Base-by-base conservation (phyloP, 2,888 invertebrate genomes). In the Drosophila multiciliata region DNA sequence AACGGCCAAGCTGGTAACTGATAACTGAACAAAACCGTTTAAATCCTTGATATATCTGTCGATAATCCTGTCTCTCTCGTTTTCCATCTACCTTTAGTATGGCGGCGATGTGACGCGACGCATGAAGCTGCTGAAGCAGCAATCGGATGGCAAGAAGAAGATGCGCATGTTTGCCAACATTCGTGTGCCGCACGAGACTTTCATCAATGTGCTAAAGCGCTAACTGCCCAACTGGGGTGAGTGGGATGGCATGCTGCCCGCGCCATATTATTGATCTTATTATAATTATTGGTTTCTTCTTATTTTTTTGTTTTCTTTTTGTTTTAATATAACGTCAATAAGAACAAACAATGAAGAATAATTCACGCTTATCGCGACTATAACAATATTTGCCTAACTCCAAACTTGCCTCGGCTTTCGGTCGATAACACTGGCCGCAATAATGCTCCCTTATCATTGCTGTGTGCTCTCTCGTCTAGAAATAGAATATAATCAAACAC, bases 131-230 rank as follows among this genome's bases (percentile, higher is more conserved):
- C 93, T 99, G 26, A 96, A 96, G 73, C 95, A 96, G 90, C 99
- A 99, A 94, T 95, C 97, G 0, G 98, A 98, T 87, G 99, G 99
- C 9, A 99, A 99, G 93, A 98, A 97, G 93, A 96, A 96, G 92
- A 97, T 99, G 97, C 95, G 97, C 89, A 96, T 96, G 94, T 95
- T 99, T 70, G 99, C 98, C 55, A 98, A 98, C 91, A 96, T 99
- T 79, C 95, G 96, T 87, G 94, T 99, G 82, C 98, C 99, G 3
- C 95, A 98, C 92, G 96, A 99, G 92, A 98, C 98, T 2, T 99
- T 99, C 92, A 97, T 99, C 81, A 96, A 98, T 93, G 96, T 99
- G 63, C 94, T 99, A 42, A 98, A 97, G 92, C 95, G 95, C 94
- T 96, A 82, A 73, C 3, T 17, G 45, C 23, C 29, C 23, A 54